These are phyloP conservation scores for Paramisgurnus dabryanus DNA, from an alignment of 2,113 vertebrate genomes.

Conservation along the genomic window DNA sequence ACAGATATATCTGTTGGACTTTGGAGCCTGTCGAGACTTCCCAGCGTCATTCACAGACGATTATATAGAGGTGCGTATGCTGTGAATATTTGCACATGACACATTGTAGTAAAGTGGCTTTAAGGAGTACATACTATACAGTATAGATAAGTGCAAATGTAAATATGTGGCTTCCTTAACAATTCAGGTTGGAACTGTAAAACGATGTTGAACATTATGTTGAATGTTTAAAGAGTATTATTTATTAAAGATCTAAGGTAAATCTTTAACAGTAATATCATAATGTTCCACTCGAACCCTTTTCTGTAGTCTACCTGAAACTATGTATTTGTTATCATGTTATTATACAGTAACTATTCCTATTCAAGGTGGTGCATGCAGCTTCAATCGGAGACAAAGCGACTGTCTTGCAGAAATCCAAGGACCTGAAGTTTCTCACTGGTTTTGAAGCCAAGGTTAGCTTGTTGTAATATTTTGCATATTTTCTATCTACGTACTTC, in stretches of 20 bases:
- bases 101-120: background rate
- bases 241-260: background rate
- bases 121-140: no score
- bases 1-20: constrained; percentile 86
- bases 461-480: constrained; percentile 47
- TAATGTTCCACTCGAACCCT: background rate
- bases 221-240: background rate
- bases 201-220: background rate
- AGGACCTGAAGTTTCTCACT: constrained; percentile 85
- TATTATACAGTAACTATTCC: background rate
- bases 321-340: background rate
- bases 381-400: constrained; percentile 80
- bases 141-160: no score
- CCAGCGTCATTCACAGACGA: constrained; percentile 83
- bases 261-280: background rate
- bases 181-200: background rate
- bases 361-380: constrained; percentile 82
- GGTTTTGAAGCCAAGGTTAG: constrained; percentile 87
- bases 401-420: constrained; percentile 84
- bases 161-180: no score
- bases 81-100: background rate
- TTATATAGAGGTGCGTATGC: constrained; percentile 83
- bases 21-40: constrained; percentile 86
- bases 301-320: background rate
- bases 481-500: background rate